These are phyloP conservation scores for Nesoenas mayeri DNA, from an alignment of 2,113 vertebrate genomes.

Conservation along the genomic window DNA sequence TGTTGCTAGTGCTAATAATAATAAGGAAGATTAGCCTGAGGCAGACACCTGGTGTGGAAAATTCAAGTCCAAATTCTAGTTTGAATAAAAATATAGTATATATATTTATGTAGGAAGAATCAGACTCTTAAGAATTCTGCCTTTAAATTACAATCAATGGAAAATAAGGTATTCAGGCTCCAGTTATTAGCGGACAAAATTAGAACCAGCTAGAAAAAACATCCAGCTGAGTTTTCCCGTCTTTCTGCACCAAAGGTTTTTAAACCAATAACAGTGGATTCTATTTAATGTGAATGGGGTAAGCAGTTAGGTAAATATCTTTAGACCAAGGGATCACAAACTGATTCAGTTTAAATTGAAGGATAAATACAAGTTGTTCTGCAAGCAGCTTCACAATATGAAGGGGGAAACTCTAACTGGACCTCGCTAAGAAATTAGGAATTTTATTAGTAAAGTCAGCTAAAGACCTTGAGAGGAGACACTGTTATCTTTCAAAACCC, in stretches of 20 bases:
- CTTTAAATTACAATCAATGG: background rate
- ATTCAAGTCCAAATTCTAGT: background rate
- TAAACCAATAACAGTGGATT: background rate
- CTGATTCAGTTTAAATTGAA: background rate
- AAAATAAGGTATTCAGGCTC: background rate
- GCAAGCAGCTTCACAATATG: background rate
- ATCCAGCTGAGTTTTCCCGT: background rate
- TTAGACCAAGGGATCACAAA: background rate
- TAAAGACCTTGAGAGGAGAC: background rate
- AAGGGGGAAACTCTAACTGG: accelerated
- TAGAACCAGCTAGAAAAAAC: background rate
- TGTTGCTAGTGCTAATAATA: background rate
- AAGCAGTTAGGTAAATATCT: background rate
- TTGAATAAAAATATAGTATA: background rate
- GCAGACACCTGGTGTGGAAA: slow-evolving; percentile 3
- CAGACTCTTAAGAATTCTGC: background rate
- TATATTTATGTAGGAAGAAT: background rate
- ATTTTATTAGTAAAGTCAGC: background rate
- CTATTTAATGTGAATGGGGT: background rate
- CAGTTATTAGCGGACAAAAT: background rate
- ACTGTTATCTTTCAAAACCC: background rate
- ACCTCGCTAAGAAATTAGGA: background rate
- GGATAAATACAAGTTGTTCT: background rate
- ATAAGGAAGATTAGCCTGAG: background rate
- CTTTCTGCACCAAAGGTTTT: background rate